A percentile compares a stretch with the other conserved stretches of the same genome.
Evolutionary conservation across 2,113 vertebrate genomes (phyloP).

Genomic region (Maccullochella peelii): DNA sequence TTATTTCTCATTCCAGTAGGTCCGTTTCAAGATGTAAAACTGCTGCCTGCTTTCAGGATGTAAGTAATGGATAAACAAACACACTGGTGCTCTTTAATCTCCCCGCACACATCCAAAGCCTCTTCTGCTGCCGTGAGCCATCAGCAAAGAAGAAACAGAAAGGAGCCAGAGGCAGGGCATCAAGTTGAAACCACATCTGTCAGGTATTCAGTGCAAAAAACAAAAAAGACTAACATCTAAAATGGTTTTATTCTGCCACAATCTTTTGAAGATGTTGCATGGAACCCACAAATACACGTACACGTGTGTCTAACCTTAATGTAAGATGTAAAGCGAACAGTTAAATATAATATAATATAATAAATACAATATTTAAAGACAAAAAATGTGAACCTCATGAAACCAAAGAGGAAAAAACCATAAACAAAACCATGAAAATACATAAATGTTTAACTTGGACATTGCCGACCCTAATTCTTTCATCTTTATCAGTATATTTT

Average conservation of each 20-base stretch:
- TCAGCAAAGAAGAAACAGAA: slow-evolving; percentile 37
- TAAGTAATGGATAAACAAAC: slow-evolving; percentile 49
- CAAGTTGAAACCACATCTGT: slow-evolving; percentile 22
- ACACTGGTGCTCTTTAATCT: slow-evolving; percentile 52
- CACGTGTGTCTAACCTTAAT: background rate
- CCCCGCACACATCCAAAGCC: slow-evolving; percentile 10
- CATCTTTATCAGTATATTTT: background rate
- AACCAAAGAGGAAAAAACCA: background rate
- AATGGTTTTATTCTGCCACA: background rate
- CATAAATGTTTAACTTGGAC: background rate
- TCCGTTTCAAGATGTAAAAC: background rate
- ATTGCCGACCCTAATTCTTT: background rate
- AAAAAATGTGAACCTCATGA: background rate
- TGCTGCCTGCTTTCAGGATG: background rate
- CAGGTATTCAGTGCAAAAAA: background rate
- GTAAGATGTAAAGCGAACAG: background rate
- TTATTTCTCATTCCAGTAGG: background rate
- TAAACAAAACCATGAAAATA: background rate
- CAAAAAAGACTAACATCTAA: background rate
- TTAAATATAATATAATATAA: background rate
- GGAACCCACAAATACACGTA: background rate
- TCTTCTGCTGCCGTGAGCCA: slow-evolving; percentile 32
- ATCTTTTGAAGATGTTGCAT: background rate
- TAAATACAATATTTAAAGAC: background rate
- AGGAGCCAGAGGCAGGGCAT: slow-evolving; percentile 9